Percentiles rank a stretch among this genome's conserved stretches.
Conservation (phyloP, 2,113 vertebrate genomes). For the Mormoops blainvillei region DNA sequence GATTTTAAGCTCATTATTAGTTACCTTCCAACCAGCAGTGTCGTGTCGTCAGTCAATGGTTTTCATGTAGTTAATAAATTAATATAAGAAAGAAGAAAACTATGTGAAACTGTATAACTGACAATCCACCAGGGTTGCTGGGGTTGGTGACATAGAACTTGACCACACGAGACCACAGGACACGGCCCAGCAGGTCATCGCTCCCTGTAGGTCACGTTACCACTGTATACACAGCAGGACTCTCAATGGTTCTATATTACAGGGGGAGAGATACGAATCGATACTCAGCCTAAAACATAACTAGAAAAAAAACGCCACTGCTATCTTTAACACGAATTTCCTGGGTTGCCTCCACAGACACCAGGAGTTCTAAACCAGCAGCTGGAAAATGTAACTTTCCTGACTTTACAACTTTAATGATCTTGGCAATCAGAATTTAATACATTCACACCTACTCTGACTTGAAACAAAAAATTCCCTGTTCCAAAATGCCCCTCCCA, state of each 20-base stretch:
- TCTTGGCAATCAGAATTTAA: neutral
- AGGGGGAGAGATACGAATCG: neutral
- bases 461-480: neutral
- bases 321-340: neutral
- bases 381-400: neutral
- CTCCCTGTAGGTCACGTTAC: neutral
- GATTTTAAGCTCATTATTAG: neutral
- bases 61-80: neutral
- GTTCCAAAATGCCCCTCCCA: neutral
- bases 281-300: neutral
- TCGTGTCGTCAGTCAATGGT: neutral
- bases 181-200: rapidly evolving
- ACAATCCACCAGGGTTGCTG: neutral
- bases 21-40: neutral
- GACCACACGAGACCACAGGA: rapidly evolving
- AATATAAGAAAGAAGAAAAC: neutral
- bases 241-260: neutral
- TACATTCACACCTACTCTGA: neutral
- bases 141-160: neutral
- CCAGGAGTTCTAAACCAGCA: neutral
- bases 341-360: neutral
- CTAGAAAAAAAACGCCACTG: neutral
- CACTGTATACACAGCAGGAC: neutral
- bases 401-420: neutral
- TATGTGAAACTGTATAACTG: too few relatives aligned